These are phyloP conservation scores for Furcula furcula DNA, from an alignment of 2,888 invertebrate species.

Conservation along the genomic window DNA sequence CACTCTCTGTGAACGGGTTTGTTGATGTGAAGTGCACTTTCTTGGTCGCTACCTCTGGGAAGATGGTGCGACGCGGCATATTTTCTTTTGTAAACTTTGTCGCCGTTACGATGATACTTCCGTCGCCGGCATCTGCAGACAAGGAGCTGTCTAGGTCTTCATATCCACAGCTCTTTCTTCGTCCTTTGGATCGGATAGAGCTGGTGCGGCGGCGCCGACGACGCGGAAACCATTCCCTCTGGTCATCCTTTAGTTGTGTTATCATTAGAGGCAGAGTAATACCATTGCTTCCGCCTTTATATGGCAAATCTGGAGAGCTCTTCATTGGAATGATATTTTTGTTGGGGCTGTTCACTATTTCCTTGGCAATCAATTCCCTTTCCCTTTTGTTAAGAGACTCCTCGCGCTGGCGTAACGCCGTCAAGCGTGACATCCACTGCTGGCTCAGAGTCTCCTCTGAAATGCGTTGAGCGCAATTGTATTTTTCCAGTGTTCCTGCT, in stretches of 20 bases:
- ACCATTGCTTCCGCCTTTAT: conserved; percentile 51
- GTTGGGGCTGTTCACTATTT: conserved; percentile 65
- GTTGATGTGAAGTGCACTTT: conserved; percentile 72
- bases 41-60: conserved; percentile 59
- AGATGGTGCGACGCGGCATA: conserved; percentile 69
- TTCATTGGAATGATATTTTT: conserved; percentile 49
- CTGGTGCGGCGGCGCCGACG: conserved; percentile 50
- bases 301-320: conserved; percentile 31
- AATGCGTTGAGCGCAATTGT: conserved; percentile 68
- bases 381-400: conserved; percentile 76
- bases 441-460: conserved; percentile 79
- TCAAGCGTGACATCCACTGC: conserved; percentile 81
- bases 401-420: conserved; percentile 75
- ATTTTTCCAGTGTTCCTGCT: conserved; percentile 44
- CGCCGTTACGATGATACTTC: conserved; percentile 78
- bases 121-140: conserved; percentile 81
- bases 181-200: conserved; percentile 46
- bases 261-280: conserved; percentile 68
- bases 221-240: conserved; percentile 40
- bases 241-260: conserved; percentile 34
- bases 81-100: conserved; percentile 70
- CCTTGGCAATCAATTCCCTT: conserved; percentile 65
- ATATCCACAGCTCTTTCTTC: conserved; percentile 65
- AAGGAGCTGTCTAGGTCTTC: conserved; percentile 82
- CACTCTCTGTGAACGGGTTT: conserved; percentile 75